Evolutionary conservation across 2,888 invertebrate genomes (phyloP), one percentile per base, ranked within the genome.

Genomic region (Spilarctia lutea): DNA sequence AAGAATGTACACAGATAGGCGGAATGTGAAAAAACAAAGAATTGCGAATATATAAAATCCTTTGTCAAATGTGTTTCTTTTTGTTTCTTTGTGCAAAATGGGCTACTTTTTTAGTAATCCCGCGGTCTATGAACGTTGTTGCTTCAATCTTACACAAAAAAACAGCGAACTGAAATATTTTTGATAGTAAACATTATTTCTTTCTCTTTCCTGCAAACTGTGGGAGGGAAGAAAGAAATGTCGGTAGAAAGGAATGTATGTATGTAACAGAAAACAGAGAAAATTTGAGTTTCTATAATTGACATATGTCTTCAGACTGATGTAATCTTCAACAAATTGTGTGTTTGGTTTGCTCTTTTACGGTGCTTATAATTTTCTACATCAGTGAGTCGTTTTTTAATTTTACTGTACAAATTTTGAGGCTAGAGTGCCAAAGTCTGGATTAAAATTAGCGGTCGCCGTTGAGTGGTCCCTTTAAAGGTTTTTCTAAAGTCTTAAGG

Each of bases 401-500:
- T 77, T 74, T 77, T 78, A 73, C 73, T 76, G 11, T 72, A 71
- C 75, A 79, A 83, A 80, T 81, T 79, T 78, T 81, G 74, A 79
- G 79, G 78, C 79, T 73, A 68, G 72, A 85, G 69, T 77, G 74
- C 69, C 74, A 79, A 77, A 82, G 80, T 75, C 80, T 65, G 80
- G 75, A 77, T 71, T 79, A 75, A 82, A 85, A 81, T 81, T 79
- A 82, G 77, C 71, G 76, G 71, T 76, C 75, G 63, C 68, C 71
- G 72, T 35, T 80, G 79, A 85, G 81, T 75, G 76, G 72, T 66
- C 13, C 65, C 65, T 45, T 48, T 27, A 56, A 74, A 79, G 77
- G 78, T 75, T 81, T 78, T 68, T 60, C 78, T 77, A 60, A 74
- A 45, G 71, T 78, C 75, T 73, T 68, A 52, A 71, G 48, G 0